phyloP scores from a whole-genome alignment of 2,113 vertebrate species.

The Podarcis muralis region DNA sequence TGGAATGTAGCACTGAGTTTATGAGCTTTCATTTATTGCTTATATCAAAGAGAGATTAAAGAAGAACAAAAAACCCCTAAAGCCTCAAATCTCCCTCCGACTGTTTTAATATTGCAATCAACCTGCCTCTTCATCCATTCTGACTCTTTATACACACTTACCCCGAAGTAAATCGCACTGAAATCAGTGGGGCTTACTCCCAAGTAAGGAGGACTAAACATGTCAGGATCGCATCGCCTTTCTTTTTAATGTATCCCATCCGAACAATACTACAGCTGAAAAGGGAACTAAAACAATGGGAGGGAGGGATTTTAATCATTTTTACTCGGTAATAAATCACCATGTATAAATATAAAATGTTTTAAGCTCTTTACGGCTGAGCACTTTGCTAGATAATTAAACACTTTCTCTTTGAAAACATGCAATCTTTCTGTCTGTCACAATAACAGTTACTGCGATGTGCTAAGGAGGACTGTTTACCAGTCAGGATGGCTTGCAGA shows the following conservation, averaged over 20 bases:
- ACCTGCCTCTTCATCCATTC: background rate
- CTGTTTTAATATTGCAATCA: background rate
- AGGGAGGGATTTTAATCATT: background rate
- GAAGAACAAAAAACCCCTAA: background rate
- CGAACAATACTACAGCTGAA: background rate
- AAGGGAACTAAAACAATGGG: background rate
- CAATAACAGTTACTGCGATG: conserved; percentile 1
- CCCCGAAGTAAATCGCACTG: background rate
- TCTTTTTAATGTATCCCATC: background rate
- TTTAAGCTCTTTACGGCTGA: background rate
- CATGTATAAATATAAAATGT: conserved; percentile 18
- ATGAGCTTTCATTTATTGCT: conserved; percentile 11
- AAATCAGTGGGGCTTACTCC: background rate
- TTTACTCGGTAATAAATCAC: conserved; percentile 8
- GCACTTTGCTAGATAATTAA: conserved; percentile 20
- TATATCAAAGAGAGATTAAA: background rate
- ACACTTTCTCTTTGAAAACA: conserved; percentile 2
- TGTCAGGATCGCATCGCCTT: no score
- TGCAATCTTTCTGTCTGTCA: conserved; percentile 9
- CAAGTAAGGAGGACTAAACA: background rate
- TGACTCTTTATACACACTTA: background rate
- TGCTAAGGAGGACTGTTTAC: conserved; percentile 1
- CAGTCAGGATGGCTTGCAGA: background rate
- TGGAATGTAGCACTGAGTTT: background rate
- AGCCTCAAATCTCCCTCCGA: background rate